Base-by-base conservation (phyloP, 2,797 vertebrate species). In the Melanotaenia maccullochi region DNA sequence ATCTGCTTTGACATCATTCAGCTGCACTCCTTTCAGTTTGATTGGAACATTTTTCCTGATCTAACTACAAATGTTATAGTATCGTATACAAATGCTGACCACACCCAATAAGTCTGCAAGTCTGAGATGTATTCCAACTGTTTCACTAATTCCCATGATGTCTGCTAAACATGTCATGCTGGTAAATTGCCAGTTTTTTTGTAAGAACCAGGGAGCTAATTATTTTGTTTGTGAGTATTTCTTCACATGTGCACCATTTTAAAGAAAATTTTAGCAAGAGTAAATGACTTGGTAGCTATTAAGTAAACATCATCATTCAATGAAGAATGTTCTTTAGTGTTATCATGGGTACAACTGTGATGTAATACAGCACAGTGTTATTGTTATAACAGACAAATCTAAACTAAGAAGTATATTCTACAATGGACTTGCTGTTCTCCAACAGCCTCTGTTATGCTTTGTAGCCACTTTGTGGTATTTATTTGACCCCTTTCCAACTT, bases 351-450 rank as follows among this genome's bases (percentile, higher is more conserved):
- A 74, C 58, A 55, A 58, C 9, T 79, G 72, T 90, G 87, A 90
- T 89, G 86, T 89, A 88, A 87, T 87, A 71, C 78, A 68, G 70
- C 73, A 49, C 33, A 73, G 84, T 68, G 60, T 88, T 90, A 88
- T 89, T 90, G 78, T 88, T 87, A 64, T 75, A 79, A 73, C 81
- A 90, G 85, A 89, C 82, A 28, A 75, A 68, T 84, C 78, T 88
- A 81, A 87, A 87, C 74, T 87, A 79, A 86, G 74, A 86, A 79
- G 83, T 28, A 28, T 76, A 91, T 88, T 83, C 90, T 88, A 89
- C 90, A 90, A 79, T 89, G 83, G 85, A 84, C 79, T 87, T 68
- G 84, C 88, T 90, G 83, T 91, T 90, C 83, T 87, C 76, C 68
- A 72, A 64, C 82, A 65, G 85, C 68, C 80, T 85, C 82, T 85